Evolutionary conservation across 2,888 invertebrate genomes (phyloP).

Genomic region (Phyllotreta striolata): DNA sequence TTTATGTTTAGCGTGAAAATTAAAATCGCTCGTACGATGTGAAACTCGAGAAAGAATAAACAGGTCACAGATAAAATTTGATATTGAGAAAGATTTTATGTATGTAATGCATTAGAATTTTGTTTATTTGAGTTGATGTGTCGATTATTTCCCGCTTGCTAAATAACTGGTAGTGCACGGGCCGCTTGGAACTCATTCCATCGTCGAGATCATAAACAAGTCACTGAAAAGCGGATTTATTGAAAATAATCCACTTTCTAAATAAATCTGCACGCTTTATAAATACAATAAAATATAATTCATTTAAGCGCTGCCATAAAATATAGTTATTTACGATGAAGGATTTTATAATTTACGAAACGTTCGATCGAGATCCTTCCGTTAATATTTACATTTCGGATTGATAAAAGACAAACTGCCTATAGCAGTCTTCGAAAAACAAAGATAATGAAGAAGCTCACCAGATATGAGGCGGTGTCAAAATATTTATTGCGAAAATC

Average conservation of each 20-base stretch:
- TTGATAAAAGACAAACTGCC: slow-evolving; percentile 42
- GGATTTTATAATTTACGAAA: slow-evolving; percentile 47
- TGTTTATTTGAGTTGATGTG: neutral
- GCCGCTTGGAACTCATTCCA: slow-evolving; percentile 49
- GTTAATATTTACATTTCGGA: slow-evolving; percentile 43
- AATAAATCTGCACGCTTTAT: slow-evolving; percentile 51
- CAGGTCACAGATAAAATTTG: no score
- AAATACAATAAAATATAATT: slow-evolving; percentile 55
- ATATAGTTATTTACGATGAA: slow-evolving; percentile 53
- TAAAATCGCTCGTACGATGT: no score
- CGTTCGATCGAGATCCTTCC: slow-evolving; percentile 40
- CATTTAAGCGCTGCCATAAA: slow-evolving; percentile 54
- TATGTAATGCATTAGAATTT: neutral
- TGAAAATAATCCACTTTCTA: slow-evolving; percentile 51
- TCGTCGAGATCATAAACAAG: slow-evolving; percentile 53
- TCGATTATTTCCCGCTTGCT: neutral
- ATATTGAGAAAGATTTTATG: no score
- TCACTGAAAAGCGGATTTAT: slow-evolving; percentile 49
- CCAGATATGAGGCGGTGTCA: slow-evolving; percentile 18
- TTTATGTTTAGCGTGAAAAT: no score
- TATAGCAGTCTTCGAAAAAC: slow-evolving; percentile 16
- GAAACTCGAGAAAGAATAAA: no score
- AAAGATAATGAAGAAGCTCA: slow-evolving; percentile 26
- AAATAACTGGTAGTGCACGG: neutral
- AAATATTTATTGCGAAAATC: slow-evolving; percentile 19